These are phyloP conservation scores for Spea bombifrons DNA, from an alignment of 2,113 vertebrate genomes.

Conservation along the genomic window DNA sequence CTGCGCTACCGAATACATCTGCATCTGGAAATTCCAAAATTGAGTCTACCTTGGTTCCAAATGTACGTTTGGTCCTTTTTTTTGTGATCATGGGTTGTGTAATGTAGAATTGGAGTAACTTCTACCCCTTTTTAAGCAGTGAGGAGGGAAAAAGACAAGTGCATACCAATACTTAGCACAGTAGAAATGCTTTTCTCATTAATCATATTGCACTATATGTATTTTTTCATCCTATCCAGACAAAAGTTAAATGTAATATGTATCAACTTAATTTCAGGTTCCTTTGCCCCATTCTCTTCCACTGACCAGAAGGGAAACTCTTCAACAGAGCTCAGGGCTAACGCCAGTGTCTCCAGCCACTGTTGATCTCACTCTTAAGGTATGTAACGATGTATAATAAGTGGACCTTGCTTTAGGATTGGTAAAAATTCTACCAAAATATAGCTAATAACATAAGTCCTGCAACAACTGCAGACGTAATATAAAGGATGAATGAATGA, in stretches of 20 bases:
- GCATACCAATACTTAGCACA: too few species aligned
- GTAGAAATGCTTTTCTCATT: too few species aligned
- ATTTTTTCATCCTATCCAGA: not conserved
- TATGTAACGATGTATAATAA: slow-evolving; percentile 58
- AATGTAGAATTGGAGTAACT: too few species aligned
- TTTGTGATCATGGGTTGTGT: not conserved
- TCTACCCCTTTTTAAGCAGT: too few species aligned
- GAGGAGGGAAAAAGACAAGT: too few species aligned
- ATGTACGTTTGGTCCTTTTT: slow-evolving; percentile 69
- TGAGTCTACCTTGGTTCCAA: slow-evolving; percentile 91
- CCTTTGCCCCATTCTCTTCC: slow-evolving; percentile 90
- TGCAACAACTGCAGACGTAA: too few species aligned
- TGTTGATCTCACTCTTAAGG: slow-evolving; percentile 96
- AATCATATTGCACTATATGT: not conserved
- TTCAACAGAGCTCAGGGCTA: slow-evolving; percentile 91
- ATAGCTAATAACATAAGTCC: too few species aligned
- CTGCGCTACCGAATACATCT: slow-evolving; percentile 86
- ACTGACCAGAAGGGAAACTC: slow-evolving; percentile 84
- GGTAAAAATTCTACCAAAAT: too few species aligned
- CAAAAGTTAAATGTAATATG: slow-evolving; percentile 9
- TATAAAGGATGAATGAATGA: too few species aligned
- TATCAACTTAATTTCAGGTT: slow-evolving; percentile 76
- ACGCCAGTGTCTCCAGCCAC: slow-evolving; percentile 94
- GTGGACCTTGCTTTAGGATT: too few species aligned
- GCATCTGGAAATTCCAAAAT: slow-evolving; percentile 86